Evolutionary conservation across 2,113 vertebrate species (phyloP).

Genomic region (Malurus alboscapulatus): DNA sequence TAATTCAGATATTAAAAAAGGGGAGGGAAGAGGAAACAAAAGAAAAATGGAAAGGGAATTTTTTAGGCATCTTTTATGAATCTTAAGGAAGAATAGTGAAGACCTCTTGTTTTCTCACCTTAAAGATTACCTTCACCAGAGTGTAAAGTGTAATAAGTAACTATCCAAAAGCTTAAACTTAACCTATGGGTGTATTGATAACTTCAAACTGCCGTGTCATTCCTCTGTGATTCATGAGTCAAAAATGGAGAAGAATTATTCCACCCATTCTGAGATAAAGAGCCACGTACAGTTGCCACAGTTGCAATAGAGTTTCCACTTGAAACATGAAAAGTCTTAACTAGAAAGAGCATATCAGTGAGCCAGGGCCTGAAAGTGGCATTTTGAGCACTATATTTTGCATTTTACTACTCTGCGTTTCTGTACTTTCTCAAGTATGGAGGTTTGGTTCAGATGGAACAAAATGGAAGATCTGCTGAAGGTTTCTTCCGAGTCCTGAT

Average conservation of each 20-base stretch:
- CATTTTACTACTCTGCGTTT: not conserved
- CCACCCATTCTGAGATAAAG: not conserved
- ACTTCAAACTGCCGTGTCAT: not conserved
- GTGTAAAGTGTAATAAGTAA: not conserved
- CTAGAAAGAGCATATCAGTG: not conserved
- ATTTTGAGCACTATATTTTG: not conserved
- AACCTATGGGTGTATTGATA: not conserved
- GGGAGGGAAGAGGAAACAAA: accelerated
- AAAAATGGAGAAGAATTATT: conserved; percentile 11
- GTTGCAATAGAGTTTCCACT: not conserved
- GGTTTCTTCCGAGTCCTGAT: not conserved
- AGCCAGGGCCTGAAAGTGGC: not conserved
- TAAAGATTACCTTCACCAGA: not conserved
- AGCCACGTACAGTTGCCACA: not conserved
- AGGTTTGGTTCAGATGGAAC: not conserved
- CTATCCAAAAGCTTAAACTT: not conserved
- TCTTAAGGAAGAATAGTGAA: not conserved
- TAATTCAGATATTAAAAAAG: not conserved
- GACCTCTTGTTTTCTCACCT: not conserved
- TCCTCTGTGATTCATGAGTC: not conserved
- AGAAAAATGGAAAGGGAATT: not conserved
- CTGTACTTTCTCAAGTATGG: not conserved
- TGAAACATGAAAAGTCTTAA: not conserved
- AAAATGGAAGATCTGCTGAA: not conserved
- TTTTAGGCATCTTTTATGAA: not conserved